phyloP scores from a whole-genome alignment of 2,797 vertebrate genomes.

The Pteropus rufus region DNA sequence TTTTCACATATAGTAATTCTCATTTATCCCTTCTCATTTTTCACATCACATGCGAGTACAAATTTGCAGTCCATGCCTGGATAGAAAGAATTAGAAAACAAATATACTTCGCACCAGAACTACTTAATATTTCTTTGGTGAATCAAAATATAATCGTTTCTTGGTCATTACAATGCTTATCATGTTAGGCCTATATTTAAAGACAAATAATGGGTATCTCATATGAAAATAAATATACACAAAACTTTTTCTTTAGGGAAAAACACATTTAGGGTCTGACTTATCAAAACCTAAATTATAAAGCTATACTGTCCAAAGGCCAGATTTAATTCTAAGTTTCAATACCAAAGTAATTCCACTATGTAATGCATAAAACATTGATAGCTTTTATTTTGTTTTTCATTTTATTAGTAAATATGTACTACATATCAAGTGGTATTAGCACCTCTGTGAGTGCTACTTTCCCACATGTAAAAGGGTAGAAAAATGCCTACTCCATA shows the following conservation, averaged over 20 bases:
- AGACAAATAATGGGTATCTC: background rate
- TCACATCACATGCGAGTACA: background rate
- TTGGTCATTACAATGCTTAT: background rate
- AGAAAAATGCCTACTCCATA: background rate
- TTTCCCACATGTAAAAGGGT: background rate
- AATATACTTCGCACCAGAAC: background rate
- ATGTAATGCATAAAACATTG: background rate
- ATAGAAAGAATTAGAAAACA: slow-evolving; percentile 34
- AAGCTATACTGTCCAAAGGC: background rate
- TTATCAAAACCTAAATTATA: slow-evolving; percentile 33
- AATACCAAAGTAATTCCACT: slow-evolving; percentile 1
- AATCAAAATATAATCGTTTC: background rate
- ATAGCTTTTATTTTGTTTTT: background rate
- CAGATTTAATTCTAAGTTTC: background rate
- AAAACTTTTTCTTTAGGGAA: background rate
- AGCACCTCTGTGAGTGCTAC: background rate
- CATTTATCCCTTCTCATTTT: background rate
- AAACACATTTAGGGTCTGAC: background rate
- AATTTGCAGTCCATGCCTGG: background rate
- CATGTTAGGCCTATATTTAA: background rate
- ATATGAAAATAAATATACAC: slow-evolving; percentile 29
- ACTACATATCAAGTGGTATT: background rate
- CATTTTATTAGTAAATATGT: background rate
- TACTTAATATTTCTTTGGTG: background rate
- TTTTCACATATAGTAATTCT: background rate